Base-by-base conservation (phyloP, 2,797 vertebrate species). In the Mallotus villosus region DNA sequence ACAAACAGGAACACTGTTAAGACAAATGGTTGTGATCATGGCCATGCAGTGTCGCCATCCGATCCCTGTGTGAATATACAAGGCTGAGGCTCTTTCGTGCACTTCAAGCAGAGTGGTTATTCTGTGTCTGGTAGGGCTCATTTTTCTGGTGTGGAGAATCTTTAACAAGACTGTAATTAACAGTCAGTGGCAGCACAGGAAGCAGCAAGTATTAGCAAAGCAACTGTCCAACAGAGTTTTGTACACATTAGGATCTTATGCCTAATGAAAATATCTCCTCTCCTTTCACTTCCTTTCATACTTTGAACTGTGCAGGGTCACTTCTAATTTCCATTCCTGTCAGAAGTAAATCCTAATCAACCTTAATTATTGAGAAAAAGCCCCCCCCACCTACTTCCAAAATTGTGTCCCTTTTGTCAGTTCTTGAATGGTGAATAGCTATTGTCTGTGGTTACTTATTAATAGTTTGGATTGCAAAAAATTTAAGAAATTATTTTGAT, bases 321-420 rank as follows among this genome's bases (percentile, higher is more conserved):
- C 37, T 64, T 41, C 70, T 84, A 72, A 86, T 86, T 86, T 77
- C 74, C 63, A 77, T 78, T 81, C 78, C 60, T 82, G 77, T 80
- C 78, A 81, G 73, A 82, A 62, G 78, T 84, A 78, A 46, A 46
- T 46, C 41, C 41, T 46, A 46, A 46, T 46, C 41, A 46, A 74
- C 68, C 70, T 79, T 81, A 82, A 91, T 86, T 74, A 76, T 70
- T 75, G 70, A 81, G 81, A 60, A 57, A 41, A 19, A 14, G 62
- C 67, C 55, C 57, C 27, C 27, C 66, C 67, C 55, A 49, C 29
- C 37, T 64, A 68, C 67, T 73, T 78, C 64, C 78, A 72, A 63
- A 73, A 22, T 55, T 68, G 68, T 59, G 64, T 77, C 67, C 49
- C 73, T 66, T 78, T 79, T 82, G 75, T 80, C 46, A 2, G 57